Evolutionary conservation across 2,797 vertebrate species (phyloP).

Genomic region (Hybognathus amarus): DNA sequence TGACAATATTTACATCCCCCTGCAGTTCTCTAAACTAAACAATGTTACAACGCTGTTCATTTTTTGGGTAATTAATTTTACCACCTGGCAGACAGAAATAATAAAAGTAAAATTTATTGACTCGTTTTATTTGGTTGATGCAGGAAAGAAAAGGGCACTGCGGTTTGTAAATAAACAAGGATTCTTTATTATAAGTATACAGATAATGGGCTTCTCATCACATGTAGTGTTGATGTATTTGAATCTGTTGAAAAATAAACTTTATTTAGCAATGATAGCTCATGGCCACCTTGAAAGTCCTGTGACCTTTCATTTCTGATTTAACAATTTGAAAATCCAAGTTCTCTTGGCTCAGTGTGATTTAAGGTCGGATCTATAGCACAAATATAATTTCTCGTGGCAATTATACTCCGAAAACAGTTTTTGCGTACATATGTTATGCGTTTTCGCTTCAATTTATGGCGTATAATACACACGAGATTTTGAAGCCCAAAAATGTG

Average conservation of each 20-base stretch:
- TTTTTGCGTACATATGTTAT: too few species aligned
- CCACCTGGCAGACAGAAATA: constrained; percentile 43
- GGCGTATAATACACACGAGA: too few species aligned
- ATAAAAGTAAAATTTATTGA: constrained; percentile 35
- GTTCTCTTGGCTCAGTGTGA: background rate
- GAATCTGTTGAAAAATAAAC: background rate
- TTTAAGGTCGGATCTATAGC: too few species aligned
- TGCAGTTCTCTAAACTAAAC: constrained; percentile 21
- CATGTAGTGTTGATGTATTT: background rate
- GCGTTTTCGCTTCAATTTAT: too few species aligned
- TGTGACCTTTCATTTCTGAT: background rate
- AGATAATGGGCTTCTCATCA: background rate
- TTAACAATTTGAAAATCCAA: background rate
- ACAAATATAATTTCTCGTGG: too few species aligned
- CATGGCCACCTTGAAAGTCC: background rate
- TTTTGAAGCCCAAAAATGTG: too few species aligned
- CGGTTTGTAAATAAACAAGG: background rate
- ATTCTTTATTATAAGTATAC: background rate
- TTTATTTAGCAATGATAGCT: too few species aligned
- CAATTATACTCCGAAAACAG: too few species aligned
- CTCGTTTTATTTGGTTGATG: background rate
- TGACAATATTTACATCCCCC: constrained; percentile 49
- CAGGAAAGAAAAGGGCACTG: background rate
- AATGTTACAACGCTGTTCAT: constrained; percentile 26
- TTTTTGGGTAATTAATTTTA: constrained; percentile 50